Evolutionary conservation across 2,113 vertebrate genomes (phyloP), one percentile per base, ranked within the genome.

Genomic region (Tetrao urogallus): DNA sequence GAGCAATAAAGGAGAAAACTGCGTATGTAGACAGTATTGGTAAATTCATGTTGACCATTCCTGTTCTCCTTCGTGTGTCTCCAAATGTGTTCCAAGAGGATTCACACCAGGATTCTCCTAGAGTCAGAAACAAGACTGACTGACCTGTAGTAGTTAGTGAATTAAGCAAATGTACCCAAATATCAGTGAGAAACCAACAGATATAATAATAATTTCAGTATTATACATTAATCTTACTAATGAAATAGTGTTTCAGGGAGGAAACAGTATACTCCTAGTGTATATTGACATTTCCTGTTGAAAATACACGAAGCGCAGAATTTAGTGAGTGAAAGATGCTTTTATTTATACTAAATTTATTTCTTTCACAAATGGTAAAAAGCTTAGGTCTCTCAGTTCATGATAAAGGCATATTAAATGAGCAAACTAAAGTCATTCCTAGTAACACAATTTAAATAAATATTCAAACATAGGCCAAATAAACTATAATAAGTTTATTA

Each of bases 361-460:
- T 32, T 52, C 27, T 85, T 90, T 77, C 8, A 45, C 19, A 20
- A 85, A 74, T 28, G 5, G 3, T 42, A 22, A 6, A 77, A 86
- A 74, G 63, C 22, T 11, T 56, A 67, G 38, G 27, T 30, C 17
- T 9, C 4, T 0, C 2, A n/a, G 72, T 83, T 87, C 75, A 56
- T 67, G 6, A 64, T 7, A 81, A 65, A 85, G 5, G 40, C 72
- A 57, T 73, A 71, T 88, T 82, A 96, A 95, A 81, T 80, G 70
- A 95, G 75, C 85, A 92, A 86, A 42, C 6, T 88, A 30, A 88
- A 95, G 54, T 86, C 42, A 76, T 10, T 40, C 76, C 88, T 74
- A 91, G 76, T 52, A 92, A 74, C 38, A 57, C 27, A 77, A 75
- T 75, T 65, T 34, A 48, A 82, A 90, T 93, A 91, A 85, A 77